Base-by-base conservation (phyloP, 2,888 invertebrate species). In the Agrotis segetum region DNA sequence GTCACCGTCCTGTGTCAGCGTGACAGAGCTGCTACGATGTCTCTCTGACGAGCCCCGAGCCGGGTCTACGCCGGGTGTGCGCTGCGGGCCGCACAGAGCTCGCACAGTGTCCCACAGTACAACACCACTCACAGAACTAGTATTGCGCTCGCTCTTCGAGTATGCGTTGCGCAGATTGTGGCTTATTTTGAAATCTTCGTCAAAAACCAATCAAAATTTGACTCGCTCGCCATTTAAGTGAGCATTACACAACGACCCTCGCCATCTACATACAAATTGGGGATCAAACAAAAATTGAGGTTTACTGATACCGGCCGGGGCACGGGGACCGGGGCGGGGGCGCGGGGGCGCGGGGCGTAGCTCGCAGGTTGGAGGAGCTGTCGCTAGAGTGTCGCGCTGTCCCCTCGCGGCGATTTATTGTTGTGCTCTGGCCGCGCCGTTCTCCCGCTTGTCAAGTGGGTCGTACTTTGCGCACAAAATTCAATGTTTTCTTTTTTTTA, bases 271-370 rank as follows among this genome's bases (percentile, higher is more conserved):
- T 91, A 89, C 86, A 90, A 91, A 92, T 91, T 90, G 87, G 79
- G 89, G 90, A 90, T 92, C 90, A 90, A 91, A 91, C 89, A 89
- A 90, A 91, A 89, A 90, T 88, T 84, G 83, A 74, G 83, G 75
- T 77, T 83, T 81, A 80, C 65, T 77, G 64, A 55, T 67, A 49
- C 40, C 40, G 59, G 58, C 50, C 58, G 52, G 46, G 14, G 58
- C 9, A 52, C 46, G 46, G 60, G 24, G 44, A 5, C 58, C 14
- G 9, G 46, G 17, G 64, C 47, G 11, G 50, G 34, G 13, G 14
- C 9, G 40, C 19, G 49, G 64, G 34, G 55, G 14, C 21, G 70
- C 19, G 34, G 3, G 44, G 44, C 16, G 49, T 3, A 14, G 21
- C 60, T 21, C 19, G 63, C 19, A 49, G 46, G 62, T 34, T 13